These are phyloP conservation scores for Cerastoderma edule DNA, from an alignment of 2,888 invertebrate genomes.

Conservation along the genomic window DNA sequence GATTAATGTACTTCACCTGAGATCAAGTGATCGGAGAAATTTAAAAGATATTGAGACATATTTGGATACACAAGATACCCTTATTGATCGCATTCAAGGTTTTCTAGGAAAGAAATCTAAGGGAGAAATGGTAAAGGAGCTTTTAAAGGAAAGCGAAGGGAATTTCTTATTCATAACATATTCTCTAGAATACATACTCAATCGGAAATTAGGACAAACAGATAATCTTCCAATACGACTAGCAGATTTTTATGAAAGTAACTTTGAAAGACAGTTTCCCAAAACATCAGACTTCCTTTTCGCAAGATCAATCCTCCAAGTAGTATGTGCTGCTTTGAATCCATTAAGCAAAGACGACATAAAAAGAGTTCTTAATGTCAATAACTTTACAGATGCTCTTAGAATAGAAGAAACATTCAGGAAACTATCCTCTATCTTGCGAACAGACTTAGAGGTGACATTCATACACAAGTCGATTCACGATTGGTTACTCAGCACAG, in stretches of 20 bases:
- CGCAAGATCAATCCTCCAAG: not conserved
- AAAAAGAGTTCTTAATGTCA: not conserved
- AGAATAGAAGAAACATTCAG: not conserved
- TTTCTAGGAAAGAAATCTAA: not conserved
- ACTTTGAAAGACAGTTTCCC: constrained; percentile 23
- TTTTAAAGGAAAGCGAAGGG: constrained; percentile 5
- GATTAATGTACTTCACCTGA: not conserved
- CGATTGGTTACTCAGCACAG: constrained; percentile 5
- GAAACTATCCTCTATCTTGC: not conserved
- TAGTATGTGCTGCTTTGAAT: constrained; percentile 10
- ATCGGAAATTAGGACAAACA: not conserved
- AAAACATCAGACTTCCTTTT: not conserved
- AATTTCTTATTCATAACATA: constrained; percentile 15
- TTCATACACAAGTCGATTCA: constrained; percentile 18
- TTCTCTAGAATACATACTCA: not conserved
- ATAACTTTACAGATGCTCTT: not conserved
- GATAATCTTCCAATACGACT: constrained; percentile 4
- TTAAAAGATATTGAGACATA: constrained; percentile 13
- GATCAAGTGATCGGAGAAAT: constrained; percentile 15
- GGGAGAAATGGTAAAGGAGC: not conserved
- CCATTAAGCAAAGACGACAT: constrained; percentile 4
- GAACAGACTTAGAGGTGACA: not conserved
- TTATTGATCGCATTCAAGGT: not conserved
- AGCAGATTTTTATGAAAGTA: constrained; percentile 20
- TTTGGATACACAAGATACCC: not conserved